Evolutionary conservation across 2,888 invertebrate genomes (phyloP).

Genomic region (Dione vanillae): DNA sequence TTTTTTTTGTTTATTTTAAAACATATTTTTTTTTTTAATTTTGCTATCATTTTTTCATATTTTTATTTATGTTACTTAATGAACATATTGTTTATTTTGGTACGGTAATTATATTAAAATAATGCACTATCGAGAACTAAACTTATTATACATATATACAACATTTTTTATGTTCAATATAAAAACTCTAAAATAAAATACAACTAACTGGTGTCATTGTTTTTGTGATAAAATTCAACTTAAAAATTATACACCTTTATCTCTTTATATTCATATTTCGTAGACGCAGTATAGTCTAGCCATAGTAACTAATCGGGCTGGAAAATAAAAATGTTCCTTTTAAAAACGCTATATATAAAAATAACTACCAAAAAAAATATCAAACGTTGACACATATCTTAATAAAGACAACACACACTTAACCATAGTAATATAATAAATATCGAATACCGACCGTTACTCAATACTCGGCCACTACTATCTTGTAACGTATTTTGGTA

Average conservation of each 20-base stretch:
- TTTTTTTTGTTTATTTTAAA: neutral
- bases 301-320: too few relatives aligned
- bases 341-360: too few relatives aligned
- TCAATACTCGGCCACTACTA: constrained; percentile 68
- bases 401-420: constrained; percentile 45
- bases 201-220: too few relatives aligned
- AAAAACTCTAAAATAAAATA: too few relatives aligned
- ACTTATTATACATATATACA: too few relatives aligned
- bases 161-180: too few relatives aligned
- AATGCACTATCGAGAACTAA: too few relatives aligned
- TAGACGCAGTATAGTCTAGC: too few relatives aligned
- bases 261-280: neutral
- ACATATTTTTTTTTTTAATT: neutral
- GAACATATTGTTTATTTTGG: too few relatives aligned
- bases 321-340: too few relatives aligned
- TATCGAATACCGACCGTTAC: constrained; percentile 66
- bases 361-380: neutral
- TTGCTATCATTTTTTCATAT: neutral
- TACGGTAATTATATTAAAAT: too few relatives aligned
- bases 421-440: constrained; percentile 59
- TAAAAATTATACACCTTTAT: neutral
- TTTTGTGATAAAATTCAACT: neutral
- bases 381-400: neutral
- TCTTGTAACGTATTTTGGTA: constrained; percentile 78
- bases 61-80: too few relatives aligned